These are phyloP conservation scores for Galleria mellonella DNA, from an alignment of 1,140 invertebrate genomes.

Conservation along the genomic window DNA sequence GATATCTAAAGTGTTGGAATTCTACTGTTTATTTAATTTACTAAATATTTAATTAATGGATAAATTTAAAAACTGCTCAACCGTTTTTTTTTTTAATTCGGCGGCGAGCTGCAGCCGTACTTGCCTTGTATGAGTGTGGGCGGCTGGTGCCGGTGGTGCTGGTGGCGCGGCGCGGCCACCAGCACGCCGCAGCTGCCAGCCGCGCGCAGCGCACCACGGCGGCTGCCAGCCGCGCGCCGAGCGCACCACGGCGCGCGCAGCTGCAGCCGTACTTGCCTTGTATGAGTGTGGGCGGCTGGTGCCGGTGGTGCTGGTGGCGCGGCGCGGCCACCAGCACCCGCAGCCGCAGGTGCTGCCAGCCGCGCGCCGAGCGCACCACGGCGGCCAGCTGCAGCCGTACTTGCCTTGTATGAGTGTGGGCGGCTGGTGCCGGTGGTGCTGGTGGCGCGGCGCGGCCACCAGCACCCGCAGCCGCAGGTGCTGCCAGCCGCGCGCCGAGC, in stretches of 20 bases:
- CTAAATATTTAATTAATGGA: no score
- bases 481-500: slow-evolving; percentile 92
- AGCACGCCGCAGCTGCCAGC: slow-evolving; percentile 89
- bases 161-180: background rate
- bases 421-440: background rate
- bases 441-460: background rate
- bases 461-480: slow-evolving; percentile 84
- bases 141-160: no score
- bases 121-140: no score
- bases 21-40: no score
- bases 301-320: background rate
- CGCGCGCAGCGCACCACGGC: slow-evolving; percentile 95
- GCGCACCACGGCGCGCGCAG: background rate
- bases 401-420: no score
- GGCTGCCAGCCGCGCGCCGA: slow-evolving; percentile 38
- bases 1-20: no score
- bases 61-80: no score
- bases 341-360: slow-evolving; percentile 83
- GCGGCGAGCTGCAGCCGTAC: slow-evolving; percentile 31
- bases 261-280: background rate
- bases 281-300: background rate
- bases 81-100: slow-evolving; percentile 3
- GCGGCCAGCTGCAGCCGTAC: slow-evolving; percentile 98
- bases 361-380: slow-evolving; percentile 94
- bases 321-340: background rate